These are phyloP conservation scores for Aspidapion aeneum DNA, from an alignment of 2,888 invertebrate species.

Conservation along the genomic window DNA sequence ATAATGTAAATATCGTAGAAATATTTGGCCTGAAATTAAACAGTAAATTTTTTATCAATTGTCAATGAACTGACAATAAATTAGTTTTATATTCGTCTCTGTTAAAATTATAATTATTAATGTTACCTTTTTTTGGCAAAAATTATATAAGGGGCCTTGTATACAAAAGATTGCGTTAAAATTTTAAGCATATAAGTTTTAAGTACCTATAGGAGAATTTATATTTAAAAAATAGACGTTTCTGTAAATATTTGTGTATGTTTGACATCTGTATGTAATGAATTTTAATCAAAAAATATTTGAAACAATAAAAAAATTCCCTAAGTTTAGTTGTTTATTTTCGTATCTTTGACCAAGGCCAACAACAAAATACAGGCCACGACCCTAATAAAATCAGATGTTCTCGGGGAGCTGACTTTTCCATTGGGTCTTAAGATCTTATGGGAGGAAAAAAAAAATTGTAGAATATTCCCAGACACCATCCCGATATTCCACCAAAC, in stretches of 20 bases:
- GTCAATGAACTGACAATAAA: neutral
- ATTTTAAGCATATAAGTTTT: neutral
- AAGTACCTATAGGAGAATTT: neutral
- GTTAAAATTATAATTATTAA: neutral
- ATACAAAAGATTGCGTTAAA: neutral
- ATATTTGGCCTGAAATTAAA: too few species aligned
- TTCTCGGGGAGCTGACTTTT: too few species aligned
- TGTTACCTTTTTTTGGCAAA: neutral
- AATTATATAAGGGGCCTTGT: slow-evolving; percentile 3
- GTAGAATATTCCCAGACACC: too few species aligned
- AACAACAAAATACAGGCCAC: too few species aligned
- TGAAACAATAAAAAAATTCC: slow-evolving; percentile 2
- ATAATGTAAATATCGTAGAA: too few species aligned
- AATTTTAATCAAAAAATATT: neutral
- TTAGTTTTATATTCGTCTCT: neutral
- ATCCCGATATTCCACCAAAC: too few species aligned
- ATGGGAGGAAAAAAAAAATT: too few species aligned
- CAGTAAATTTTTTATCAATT: too few species aligned
- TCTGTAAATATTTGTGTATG: slow-evolving; percentile 4
- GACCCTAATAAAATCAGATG: too few species aligned
- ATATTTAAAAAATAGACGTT: neutral
- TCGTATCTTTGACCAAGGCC: too few species aligned
- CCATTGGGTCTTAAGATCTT: too few species aligned
- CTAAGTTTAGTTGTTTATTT: too few species aligned
- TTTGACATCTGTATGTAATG: neutral